phyloP scores from a whole-genome alignment of 1,140 invertebrate genomes.

The Linepithema humile region DNA sequence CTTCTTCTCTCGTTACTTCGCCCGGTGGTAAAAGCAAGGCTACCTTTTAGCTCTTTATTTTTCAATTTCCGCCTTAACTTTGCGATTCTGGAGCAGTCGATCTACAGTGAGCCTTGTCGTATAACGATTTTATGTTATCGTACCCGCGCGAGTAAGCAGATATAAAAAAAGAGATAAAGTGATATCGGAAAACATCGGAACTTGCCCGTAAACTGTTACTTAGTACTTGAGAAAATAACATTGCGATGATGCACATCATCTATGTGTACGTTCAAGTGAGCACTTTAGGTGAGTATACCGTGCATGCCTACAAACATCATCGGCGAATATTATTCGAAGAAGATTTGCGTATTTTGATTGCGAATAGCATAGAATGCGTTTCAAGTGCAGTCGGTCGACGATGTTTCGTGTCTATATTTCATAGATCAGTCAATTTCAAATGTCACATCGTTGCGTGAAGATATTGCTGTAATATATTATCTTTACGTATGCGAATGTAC shows the following conservation, averaged over 20 bases:
- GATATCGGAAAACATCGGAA: slow-evolving; percentile 17
- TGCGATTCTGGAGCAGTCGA: slow-evolving; percentile 13
- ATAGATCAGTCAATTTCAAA: slow-evolving; percentile 5
- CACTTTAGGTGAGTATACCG: background rate
- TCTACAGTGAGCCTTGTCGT: background rate
- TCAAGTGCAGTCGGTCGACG: background rate
- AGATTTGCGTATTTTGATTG: slow-evolving; percentile 13
- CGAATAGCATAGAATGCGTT: background rate
- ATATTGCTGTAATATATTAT: background rate
- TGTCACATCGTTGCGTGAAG: background rate
- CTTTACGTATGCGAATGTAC: background rate
- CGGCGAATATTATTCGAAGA: background rate
- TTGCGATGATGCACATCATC: background rate
- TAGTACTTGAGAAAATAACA: background rate
- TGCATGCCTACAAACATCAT: slow-evolving; percentile 15
- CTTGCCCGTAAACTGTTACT: background rate
- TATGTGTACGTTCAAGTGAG: background rate
- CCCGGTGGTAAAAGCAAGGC: background rate
- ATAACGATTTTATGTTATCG: slow-evolving; percentile 29
- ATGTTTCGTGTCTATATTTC: background rate
- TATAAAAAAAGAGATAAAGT: background rate
- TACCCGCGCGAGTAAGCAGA: background rate
- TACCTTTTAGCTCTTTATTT: slow-evolving; percentile 7
- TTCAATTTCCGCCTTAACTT: slow-evolving; percentile 49
- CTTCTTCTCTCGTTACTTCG: slow-evolving; percentile 22